Base-by-base conservation (phyloP, 1,140 invertebrate genomes). In the Popillia japonica region DNA sequence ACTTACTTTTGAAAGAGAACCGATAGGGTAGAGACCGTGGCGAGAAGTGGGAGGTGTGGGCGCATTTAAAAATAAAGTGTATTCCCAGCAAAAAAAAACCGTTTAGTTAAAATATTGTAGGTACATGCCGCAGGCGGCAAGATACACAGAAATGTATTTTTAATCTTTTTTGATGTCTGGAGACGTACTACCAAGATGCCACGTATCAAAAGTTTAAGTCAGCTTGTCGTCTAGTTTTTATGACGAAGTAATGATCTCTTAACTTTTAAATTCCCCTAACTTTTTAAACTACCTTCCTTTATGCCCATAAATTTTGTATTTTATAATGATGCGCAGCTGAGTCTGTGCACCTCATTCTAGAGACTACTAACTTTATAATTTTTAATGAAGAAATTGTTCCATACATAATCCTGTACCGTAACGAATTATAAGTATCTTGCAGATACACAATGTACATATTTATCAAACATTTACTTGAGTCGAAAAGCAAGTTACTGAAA, bases 11-110 rank as follows among this genome's bases (percentile, higher is more conserved):
- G 61, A 68, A 68, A 68, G 27, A 68, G 61, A 68, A 68, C 61
- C 34, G 72, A 74, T 74, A 17, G 72, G 61, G 72, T 74, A 17
- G 72, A 20, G 23, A 20, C 41, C 72, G 72, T n/a, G 23, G n/a
- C 72, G 72, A n/a, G 6, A 40, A 8, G 22, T 8, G 20, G 17
- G 61, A 17, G 34, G 40, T 40, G 23, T 20, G 72, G 17, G 40
- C 41, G 34, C 72, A 42, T 74, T 76, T 76, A 76, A 76, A 76
- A 76, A 76, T 76, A 76, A 76, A 55, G 41, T 41, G 41, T 74
- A 40, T 40, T 20, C 72, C 6, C 14, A 20, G 72, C 44, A 44
- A 76, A 76, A 76, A 27, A 40, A 34, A 76, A 55, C 10, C 40
- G 17, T 23, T 76, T 17, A 40, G 23, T 40, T 44, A 42, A 74